Evolutionary conservation across 2,888 invertebrate species (phyloP), one percentile per base, ranked within the genome.

Genomic region (Patella caerulea): DNA sequence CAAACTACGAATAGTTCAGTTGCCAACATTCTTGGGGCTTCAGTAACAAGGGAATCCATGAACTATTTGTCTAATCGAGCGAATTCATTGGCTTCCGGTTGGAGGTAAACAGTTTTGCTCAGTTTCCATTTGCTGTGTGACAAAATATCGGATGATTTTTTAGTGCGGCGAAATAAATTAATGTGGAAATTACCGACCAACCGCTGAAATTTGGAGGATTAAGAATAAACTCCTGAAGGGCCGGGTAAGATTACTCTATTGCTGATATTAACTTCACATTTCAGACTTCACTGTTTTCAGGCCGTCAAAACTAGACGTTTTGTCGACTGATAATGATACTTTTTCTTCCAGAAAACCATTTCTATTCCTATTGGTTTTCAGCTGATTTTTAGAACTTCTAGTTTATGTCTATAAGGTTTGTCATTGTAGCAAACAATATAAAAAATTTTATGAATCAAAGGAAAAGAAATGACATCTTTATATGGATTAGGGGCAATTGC

Each of bases 161-260:
- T 72, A 72, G 52, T 52, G 45, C 45, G 52, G 53, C 72, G 52
- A 53, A 69, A 69, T 53, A 77, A 54, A 45, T 54, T 77, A 55
- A 72, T 75, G 74, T 69, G 75, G 82, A 78, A 75, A 59, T 79
- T 75, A 72, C 59, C 53, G 76, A 79, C 78, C 75, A 88, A 87
- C 88, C 86, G 87, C 86, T 87, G 89, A 84, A 86, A 89, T 89
- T 89, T 89, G 89, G 89, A 89, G 87, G 86, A 80, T 89, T 81
- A 88, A 87, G 88, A 89, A 88, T 85, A 89, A 87, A 83, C 87
- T 89, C 89, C 88, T 89, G 79, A 89, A 88, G 86, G 89, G 88
- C 89, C 85, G 89, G 89, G 89, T 89, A 86, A 86, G 89, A 79
- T 34, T 45, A 45, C 45, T 7, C 9, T 45, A 9, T 45, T 9